Evolutionary conservation across 2,113 vertebrate genomes (phyloP).

Genomic region (Bubalus kerabau): DNA sequence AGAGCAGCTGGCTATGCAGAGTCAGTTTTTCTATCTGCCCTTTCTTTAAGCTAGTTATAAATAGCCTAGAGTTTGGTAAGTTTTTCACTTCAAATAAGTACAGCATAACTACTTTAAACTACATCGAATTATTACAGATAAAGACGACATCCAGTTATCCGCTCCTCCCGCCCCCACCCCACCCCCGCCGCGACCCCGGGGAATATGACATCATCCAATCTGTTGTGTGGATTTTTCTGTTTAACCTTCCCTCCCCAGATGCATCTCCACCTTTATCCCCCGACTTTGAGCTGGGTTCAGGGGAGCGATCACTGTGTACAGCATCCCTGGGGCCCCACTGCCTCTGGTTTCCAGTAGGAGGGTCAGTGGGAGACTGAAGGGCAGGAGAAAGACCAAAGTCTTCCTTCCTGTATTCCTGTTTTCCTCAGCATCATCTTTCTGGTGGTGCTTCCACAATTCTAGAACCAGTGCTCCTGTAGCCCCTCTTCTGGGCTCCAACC

Average conservation of each 20-base stretch:
- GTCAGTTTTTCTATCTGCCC: background rate
- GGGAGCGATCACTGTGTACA: background rate
- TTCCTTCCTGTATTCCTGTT: background rate
- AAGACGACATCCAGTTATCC: background rate
- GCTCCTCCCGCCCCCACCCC: no score
- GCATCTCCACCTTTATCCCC: background rate
- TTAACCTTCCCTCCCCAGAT: background rate
- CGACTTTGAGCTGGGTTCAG: background rate
- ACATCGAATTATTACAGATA: background rate
- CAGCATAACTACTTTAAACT: background rate
- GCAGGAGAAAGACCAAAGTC: background rate
- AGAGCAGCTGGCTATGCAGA: background rate
- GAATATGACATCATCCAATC: background rate
- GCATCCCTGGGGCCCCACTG: no score
- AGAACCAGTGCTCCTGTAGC: background rate
- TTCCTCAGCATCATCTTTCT: background rate
- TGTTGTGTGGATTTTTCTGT: background rate
- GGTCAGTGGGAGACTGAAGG: background rate
- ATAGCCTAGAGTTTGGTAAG: background rate
- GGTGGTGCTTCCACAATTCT: background rate
- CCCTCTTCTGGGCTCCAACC: background rate
- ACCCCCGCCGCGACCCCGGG: rapidly evolving
- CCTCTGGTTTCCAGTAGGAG: background rate
- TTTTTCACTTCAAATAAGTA: background rate
- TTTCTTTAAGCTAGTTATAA: background rate